phyloP scores from a whole-genome alignment of 2,888 invertebrate species.

The Melangyna quadrimaculata region DNA sequence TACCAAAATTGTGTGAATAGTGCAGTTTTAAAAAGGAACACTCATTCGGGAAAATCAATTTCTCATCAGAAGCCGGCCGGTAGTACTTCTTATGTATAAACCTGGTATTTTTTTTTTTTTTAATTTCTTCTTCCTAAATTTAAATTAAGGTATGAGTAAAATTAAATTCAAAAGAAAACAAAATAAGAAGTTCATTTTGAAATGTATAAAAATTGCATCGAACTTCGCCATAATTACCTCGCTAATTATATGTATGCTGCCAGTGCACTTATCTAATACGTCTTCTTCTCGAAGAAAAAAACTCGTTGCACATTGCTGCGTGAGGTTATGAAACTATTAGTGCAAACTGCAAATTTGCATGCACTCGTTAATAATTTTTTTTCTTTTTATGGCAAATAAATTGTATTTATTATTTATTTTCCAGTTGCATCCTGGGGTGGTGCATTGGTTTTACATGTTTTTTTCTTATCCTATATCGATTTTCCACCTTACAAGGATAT shows the following conservation, averaged over 20 bases:
- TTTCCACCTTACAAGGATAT: constrained; percentile 56
- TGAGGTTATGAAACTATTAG: constrained; percentile 51
- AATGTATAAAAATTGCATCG: not conserved
- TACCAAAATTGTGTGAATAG: constrained; percentile 1
- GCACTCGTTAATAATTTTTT: no score
- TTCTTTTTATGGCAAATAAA: not conserved
- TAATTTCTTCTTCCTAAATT: not conserved
- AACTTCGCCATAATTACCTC: constrained; percentile 16
- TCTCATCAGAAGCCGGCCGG: constrained; percentile 62
- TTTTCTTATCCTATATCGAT: constrained; percentile 52
- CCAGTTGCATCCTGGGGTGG: not conserved
- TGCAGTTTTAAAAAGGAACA: not conserved
- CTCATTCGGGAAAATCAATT: constrained; percentile 48
- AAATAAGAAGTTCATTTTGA: not conserved
- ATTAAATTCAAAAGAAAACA: not conserved
- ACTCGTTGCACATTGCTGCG: not conserved
- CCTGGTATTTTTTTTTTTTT: not conserved
- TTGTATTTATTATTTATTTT: not conserved
- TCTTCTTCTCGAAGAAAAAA: constrained; percentile 20
- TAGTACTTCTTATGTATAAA: constrained; percentile 37
- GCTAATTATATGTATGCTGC: constrained; percentile 31
- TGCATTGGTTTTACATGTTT: constrained; percentile 27
- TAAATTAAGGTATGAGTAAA: not conserved
- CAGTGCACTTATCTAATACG: constrained; percentile 57
- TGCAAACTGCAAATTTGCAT: not conserved